Percentiles rank a stretch among this genome's conserved stretches.
Conservation (phyloP, 35 echinoderm and acorn worm genomes). For the Lytechinus pictus region DNA sequence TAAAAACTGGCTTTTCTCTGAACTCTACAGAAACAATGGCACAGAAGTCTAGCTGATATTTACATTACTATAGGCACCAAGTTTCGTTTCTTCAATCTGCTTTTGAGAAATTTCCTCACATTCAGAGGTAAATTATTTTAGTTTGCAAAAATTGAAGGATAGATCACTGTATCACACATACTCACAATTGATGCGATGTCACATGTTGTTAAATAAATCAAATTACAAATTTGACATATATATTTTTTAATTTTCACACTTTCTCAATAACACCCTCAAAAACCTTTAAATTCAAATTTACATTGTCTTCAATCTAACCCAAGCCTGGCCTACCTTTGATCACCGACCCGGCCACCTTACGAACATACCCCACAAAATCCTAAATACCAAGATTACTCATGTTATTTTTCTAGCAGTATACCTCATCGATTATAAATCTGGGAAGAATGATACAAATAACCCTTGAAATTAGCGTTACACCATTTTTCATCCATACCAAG, state of each 20-base stretch:
- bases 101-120: not conserved
- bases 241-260: not conserved
- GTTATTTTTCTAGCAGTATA: not conserved
- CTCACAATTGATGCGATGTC: not conserved
- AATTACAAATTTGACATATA: not conserved
- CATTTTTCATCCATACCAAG: not conserved
- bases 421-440: not conserved
- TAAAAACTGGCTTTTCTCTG: not conserved
- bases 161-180: not conserved
- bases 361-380: not conserved
- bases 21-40: not conserved
- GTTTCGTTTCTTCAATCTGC: not conserved
- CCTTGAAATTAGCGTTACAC: not conserved
- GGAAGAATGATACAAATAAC: not conserved
- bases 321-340: not conserved
- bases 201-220: not conserved
- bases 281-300: not conserved
- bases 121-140: not conserved
- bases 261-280: not conserved
- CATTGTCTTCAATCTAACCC: not conserved
- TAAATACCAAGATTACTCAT: not conserved
- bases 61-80: slow-evolving; percentile 42
- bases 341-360: not conserved
- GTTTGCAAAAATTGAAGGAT: not conserved
- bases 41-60: slow-evolving; percentile 8